Conservation (phyloP, 2,797 vertebrate species). For the Intellagama lesueurii region DNA sequence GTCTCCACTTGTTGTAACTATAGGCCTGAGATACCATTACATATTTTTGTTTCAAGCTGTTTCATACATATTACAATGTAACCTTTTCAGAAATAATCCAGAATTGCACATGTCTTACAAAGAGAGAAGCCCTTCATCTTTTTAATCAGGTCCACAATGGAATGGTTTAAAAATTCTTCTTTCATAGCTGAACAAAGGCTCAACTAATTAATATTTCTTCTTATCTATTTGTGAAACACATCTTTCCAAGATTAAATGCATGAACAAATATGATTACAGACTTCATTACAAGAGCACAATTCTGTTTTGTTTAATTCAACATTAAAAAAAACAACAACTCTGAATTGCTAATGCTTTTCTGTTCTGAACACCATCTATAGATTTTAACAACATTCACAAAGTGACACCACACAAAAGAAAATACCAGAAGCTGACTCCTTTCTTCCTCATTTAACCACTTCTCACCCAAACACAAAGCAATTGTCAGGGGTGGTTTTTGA, state of each 20-base stretch:
- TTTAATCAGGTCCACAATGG: background rate
- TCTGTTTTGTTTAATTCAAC: background rate
- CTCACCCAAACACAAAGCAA: no score
- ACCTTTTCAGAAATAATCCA: background rate
- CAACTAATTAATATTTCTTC: background rate
- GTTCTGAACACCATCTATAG: background rate
- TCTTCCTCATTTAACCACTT: no score
- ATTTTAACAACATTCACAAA: background rate
- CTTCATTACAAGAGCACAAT: background rate
- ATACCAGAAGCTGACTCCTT: no score
- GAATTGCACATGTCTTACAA: background rate
- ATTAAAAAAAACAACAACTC: fast-evolving
- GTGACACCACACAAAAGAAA: no score
- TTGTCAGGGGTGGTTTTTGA: no score
- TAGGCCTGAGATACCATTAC: background rate
- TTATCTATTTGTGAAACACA: background rate
- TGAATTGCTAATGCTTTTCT: fast-evolving
- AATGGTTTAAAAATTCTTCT: conserved; percentile 17
- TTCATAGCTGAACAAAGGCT: background rate
- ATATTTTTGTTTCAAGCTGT: background rate
- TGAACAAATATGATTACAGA: background rate
- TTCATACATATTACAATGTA: fast-evolving
- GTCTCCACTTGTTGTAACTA: background rate
- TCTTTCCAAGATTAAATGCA: conserved; percentile 27
- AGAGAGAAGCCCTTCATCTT: background rate